phyloP scores from a whole-genome alignment of 37 sponge, comb jelly and placozoan genomes.

The Ianthella basta region DNA sequence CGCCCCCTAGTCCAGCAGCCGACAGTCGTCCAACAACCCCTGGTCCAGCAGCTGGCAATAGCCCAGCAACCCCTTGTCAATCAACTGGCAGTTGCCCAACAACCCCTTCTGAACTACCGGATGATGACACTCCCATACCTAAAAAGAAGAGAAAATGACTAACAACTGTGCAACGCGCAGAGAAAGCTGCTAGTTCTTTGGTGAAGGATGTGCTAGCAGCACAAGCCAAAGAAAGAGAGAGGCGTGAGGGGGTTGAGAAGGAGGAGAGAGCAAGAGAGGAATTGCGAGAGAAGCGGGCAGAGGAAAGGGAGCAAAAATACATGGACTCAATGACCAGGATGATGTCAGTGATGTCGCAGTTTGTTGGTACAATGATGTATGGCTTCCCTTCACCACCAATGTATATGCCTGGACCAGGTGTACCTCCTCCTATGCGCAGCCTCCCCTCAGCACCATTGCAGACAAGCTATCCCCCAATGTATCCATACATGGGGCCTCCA shows the following conservation, averaged over 20 bases:
- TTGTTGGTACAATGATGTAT: neutral
- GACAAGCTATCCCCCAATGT: too few relatives aligned
- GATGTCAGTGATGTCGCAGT: conserved; percentile 1
- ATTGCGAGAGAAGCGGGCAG: neutral
- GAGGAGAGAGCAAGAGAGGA: neutral
- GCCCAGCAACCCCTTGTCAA: neutral
- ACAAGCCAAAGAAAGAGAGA: neutral
- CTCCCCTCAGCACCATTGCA: too few relatives aligned
- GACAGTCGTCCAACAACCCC: too few relatives aligned
- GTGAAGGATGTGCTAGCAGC: neutral
- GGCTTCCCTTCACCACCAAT: neutral
- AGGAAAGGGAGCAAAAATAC: neutral
- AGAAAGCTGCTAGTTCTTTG: neutral
- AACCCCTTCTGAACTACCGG: neutral
- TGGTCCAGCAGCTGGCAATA: neutral
- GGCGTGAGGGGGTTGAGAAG: neutral
- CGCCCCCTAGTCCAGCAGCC: neutral
- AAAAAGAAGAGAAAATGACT: neutral
- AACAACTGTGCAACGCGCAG: neutral
- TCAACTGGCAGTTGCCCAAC: neutral
- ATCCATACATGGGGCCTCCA: too few relatives aligned
- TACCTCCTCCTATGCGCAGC: too few relatives aligned
- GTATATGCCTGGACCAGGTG: neutral
- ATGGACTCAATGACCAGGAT: neutral
- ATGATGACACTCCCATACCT: neutral